These are phyloP conservation scores for Palloptera scutellata DNA, from an alignment of 2,888 invertebrate genomes.

Conservation along the genomic window DNA sequence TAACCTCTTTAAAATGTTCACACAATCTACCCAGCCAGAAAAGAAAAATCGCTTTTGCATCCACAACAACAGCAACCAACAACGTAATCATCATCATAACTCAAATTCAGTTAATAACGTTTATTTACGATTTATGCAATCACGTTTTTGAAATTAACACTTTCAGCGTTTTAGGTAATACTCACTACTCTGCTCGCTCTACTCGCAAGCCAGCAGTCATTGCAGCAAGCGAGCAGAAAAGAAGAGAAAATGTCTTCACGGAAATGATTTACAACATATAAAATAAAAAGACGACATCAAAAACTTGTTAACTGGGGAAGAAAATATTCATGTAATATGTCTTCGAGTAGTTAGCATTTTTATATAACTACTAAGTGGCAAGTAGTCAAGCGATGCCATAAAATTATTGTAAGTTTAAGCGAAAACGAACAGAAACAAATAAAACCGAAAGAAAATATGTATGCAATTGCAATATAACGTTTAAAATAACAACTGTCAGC, in stretches of 20 bases:
- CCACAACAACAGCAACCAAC: constrained; percentile 14
- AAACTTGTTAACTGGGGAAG: neutral
- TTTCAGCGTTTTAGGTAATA: constrained; percentile 13
- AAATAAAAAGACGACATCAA: neutral
- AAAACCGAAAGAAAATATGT: too few relatives aligned
- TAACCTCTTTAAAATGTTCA: too few relatives aligned
- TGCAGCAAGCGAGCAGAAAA: neutral
- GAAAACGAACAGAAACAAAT: too few relatives aligned
- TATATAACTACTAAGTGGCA: too few relatives aligned
- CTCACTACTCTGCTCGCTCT: neutral
- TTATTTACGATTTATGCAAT: constrained; percentile 35
- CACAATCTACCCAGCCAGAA: too few relatives aligned
- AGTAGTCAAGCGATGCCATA: too few relatives aligned
- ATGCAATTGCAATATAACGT: too few relatives aligned
- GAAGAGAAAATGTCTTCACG: constrained; percentile 1
- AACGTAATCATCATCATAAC: constrained; percentile 12
- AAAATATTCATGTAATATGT: too few relatives aligned
- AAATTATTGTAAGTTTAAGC: too few relatives aligned
- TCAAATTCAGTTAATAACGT: constrained; percentile 24
- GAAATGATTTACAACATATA: constrained; percentile 4
- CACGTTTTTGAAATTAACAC: constrained; percentile 43
- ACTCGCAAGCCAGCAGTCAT: constrained; percentile 3
- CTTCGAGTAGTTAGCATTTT: too few relatives aligned
- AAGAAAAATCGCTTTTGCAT: neutral
- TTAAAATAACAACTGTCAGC: neutral